These are phyloP conservation scores for Papilio elwesi DNA, from an alignment of 2,888 invertebrate genomes.

Conservation along the genomic window DNA sequence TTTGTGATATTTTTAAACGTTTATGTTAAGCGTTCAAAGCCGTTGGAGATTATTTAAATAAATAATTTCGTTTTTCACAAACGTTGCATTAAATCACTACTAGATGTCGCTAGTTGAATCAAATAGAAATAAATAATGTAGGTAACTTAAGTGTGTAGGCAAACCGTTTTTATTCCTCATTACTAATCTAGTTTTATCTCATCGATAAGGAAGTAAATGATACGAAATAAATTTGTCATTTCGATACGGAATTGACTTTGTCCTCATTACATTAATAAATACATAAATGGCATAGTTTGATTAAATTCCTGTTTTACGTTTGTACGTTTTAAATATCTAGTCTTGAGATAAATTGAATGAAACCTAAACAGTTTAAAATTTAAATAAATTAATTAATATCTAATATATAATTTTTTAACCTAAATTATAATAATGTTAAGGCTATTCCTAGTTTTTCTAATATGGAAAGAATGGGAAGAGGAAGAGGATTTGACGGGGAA, in stretches of 20 bases:
- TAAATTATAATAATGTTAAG: no score
- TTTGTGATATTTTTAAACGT: neutral
- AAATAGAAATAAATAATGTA: slow-evolving; percentile 8
- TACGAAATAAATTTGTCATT: neutral
- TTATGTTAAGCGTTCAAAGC: neutral
- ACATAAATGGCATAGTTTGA: slow-evolving; percentile 25
- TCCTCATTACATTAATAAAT: neutral
- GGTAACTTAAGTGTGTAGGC: neutral
- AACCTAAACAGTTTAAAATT: no score
- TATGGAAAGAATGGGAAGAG: no score
- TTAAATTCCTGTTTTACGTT: slow-evolving; percentile 10
- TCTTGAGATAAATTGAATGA: neutral
- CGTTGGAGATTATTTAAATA: neutral
- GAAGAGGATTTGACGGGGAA: no score
- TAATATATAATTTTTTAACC: no score
- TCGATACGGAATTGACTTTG: neutral
- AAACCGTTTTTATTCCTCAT: slow-evolving; percentile 13
- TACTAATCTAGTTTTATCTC: neutral
- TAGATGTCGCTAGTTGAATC: slow-evolving; percentile 53
- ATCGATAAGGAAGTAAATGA: slow-evolving; percentile 10
- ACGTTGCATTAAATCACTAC: slow-evolving; percentile 16
- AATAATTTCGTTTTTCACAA: neutral
- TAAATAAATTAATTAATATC: no score
- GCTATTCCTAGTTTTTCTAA: no score
- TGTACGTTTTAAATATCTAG: neutral